Evolutionary conservation across 2,888 invertebrate genomes (phyloP).

Genomic region (Dorcus hopei): DNA sequence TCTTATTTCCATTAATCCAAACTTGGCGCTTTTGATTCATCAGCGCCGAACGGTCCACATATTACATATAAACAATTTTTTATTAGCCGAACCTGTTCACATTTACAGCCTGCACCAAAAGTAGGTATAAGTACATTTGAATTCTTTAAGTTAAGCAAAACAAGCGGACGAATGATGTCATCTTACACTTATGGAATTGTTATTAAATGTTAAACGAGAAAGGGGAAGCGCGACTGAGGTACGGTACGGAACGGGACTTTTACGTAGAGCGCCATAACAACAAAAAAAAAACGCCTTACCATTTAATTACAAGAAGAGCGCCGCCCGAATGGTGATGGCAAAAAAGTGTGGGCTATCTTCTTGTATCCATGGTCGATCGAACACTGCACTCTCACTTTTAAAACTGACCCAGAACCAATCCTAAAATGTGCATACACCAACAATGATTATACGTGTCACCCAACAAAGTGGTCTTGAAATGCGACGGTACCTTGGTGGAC

Average conservation of each 20-base stretch:
- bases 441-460: slow-evolving; percentile 14
- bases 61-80: too few species aligned
- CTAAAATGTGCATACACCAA: slow-evolving; percentile 5
- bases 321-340: not conserved
- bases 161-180: not conserved
- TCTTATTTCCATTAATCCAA: too few species aligned
- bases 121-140: too few species aligned
- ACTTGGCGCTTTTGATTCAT: too few species aligned
- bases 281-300: not conserved
- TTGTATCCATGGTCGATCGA: slow-evolving; percentile 19
- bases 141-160: not conserved
- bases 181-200: not conserved
- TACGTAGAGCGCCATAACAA: not conserved
- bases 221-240: not conserved
- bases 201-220: not conserved
- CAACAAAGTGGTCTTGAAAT: slow-evolving; percentile 12
- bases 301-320: not conserved
- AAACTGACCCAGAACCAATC: slow-evolving; percentile 19
- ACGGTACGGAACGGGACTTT: not conserved
- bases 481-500: not conserved
- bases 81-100: too few species aligned
- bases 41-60: too few species aligned
- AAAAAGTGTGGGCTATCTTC: slow-evolving; percentile 8
- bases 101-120: too few species aligned
- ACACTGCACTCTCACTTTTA: slow-evolving; percentile 22